Percentiles rank a stretch among this genome's conserved stretches.
phyloP scores from a whole-genome alignment of 2,113 vertebrate species.

The Emydocephalus ijimae region DNA sequence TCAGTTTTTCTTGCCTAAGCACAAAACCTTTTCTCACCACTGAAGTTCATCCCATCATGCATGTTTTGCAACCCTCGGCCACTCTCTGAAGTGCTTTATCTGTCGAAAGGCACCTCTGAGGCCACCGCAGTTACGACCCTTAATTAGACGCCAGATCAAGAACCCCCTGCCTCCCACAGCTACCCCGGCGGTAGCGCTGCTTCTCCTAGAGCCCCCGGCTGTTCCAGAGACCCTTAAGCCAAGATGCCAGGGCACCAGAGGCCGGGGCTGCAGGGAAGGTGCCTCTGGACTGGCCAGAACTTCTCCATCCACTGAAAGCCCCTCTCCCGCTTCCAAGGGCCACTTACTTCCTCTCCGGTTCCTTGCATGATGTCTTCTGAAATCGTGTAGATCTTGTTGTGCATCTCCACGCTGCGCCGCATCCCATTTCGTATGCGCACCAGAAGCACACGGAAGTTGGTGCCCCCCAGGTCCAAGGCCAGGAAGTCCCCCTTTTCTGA shows the following conservation, averaged over 20 bases:
- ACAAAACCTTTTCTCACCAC: neutral
- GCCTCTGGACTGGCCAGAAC: no score
- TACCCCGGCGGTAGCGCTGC: no score
- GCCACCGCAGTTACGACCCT: neutral
- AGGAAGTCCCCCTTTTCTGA: constrained; percentile 93
- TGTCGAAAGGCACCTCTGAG: neutral
- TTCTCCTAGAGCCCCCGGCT: neutral
- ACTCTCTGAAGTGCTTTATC: neutral
- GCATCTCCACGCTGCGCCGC: constrained; percentile 84
- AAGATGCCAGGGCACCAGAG: no score
- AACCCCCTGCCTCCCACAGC: no score
- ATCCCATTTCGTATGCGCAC: constrained; percentile 82
- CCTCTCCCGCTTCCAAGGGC: fast-evolving
- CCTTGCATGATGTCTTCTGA: constrained; percentile 90
- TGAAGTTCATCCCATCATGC: neutral
- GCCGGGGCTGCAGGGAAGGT: no score
- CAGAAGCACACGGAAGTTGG: constrained; percentile 92
- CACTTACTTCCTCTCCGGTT: constrained; percentile 88
- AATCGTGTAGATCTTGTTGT: constrained; percentile 96
- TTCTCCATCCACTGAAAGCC: neutral
- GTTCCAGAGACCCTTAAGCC: neutral
- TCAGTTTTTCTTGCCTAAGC: neutral
- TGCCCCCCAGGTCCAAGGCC: constrained; percentile 92
- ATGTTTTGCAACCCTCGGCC: no score
- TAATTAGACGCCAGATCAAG: neutral